Conservation (phyloP, 2,888 invertebrate genomes). For the Alsophila aescularia region DNA sequence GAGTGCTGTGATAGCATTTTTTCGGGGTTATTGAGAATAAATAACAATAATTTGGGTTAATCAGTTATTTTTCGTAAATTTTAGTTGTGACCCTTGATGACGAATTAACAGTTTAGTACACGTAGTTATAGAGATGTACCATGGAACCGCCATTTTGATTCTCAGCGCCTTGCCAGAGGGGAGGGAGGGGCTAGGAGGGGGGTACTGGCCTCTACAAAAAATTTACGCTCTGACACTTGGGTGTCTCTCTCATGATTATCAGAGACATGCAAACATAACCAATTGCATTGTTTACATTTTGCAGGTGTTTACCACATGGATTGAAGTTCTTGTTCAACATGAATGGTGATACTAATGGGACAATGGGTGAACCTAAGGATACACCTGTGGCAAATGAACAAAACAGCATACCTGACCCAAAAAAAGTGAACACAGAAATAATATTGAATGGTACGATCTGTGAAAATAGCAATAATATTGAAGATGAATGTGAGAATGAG, state of each 20-base stretch:
- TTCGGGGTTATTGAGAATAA: too few relatives aligned
- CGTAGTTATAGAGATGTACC: conserved; percentile 69
- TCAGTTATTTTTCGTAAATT: too few relatives aligned
- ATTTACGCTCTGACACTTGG: conserved; percentile 63
- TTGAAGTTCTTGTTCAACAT: conserved; percentile 2
- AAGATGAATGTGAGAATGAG: neutral
- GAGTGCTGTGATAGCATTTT: too few relatives aligned
- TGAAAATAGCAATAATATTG: conserved; percentile 13
- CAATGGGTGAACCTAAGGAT: conserved; percentile 61
- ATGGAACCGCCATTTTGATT: conserved; percentile 81
- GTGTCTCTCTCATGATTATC: conserved; percentile 53
- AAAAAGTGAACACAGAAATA: neutral
- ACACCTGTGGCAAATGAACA: neutral
- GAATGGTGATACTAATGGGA: conserved; percentile 51
- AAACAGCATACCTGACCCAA: conserved; percentile 47
- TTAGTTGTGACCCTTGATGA: conserved; percentile 47
- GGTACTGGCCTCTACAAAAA: conserved; percentile 59
- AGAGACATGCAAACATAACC: conserved; percentile 56
- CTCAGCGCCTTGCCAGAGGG: conserved; percentile 73
- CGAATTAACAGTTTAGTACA: conserved; percentile 56
- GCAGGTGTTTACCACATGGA: conserved; percentile 64
- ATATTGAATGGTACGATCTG: neutral
- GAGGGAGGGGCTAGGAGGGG: conserved; percentile 58
- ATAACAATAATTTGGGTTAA: too few relatives aligned
- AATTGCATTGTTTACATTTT: conserved; percentile 56